Evolutionary conservation across 1,140 invertebrate species (phyloP).

Genomic region (Drosophila ogumai): DNA sequence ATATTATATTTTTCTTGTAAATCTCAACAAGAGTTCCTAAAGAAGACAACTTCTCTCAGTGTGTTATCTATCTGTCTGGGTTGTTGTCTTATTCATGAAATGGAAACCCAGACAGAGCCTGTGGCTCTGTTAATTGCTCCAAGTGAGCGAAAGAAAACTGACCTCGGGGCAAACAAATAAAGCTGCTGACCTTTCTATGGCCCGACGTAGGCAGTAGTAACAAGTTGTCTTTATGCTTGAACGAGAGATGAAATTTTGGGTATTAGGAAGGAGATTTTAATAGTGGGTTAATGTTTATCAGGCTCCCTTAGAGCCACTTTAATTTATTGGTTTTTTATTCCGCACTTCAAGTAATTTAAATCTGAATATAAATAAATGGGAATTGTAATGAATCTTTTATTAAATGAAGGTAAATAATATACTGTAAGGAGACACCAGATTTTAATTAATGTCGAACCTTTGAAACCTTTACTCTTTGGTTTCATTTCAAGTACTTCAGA

Average conservation of each 20-base stretch:
- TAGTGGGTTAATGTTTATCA: neutral
- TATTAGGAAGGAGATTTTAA: neutral
- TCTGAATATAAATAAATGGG: neutral
- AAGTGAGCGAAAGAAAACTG: slow-evolving; percentile 17
- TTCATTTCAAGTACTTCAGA: slow-evolving; percentile 1
- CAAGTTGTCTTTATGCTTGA: slow-evolving; percentile 28
- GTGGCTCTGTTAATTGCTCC: slow-evolving; percentile 46
- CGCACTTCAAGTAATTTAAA: neutral
- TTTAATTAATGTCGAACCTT: slow-evolving; percentile 1
- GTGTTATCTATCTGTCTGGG: slow-evolving; percentile 4
- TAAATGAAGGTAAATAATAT: slow-evolving; percentile 3
- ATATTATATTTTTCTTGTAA: no score
- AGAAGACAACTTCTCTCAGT: slow-evolving; percentile 3
- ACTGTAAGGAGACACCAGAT: neutral
- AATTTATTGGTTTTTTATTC: neutral
- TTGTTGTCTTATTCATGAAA: slow-evolving; percentile 42
- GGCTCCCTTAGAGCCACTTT: neutral
- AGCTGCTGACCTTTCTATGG: slow-evolving; percentile 26
- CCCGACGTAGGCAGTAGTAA: slow-evolving; percentile 3
- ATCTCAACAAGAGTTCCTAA: neutral
- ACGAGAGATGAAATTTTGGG: neutral
- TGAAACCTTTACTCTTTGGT: neutral
- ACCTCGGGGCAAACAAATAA: slow-evolving; percentile 37
- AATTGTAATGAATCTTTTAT: slow-evolving; percentile 2
- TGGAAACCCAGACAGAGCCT: slow-evolving; percentile 45